These are phyloP conservation scores for Hypotaenidia philippensis DNA, from an alignment of 2,797 vertebrate genomes.

Conservation along the genomic window DNA sequence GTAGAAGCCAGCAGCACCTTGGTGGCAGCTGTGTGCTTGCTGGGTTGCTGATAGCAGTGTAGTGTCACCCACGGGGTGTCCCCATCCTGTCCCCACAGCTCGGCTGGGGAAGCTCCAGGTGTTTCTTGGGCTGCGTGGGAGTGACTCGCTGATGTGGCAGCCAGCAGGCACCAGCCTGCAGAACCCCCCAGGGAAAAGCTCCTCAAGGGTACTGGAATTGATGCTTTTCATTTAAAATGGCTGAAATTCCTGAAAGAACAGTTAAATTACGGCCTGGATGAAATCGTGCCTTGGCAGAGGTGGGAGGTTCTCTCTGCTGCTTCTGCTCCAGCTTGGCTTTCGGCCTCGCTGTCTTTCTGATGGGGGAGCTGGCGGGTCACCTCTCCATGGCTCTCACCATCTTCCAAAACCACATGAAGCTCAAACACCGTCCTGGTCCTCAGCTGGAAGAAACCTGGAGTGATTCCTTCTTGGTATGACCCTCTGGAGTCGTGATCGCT, in stretches of 20 bases:
- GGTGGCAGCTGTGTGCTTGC: background rate
- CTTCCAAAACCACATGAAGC: background rate
- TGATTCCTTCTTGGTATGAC: background rate
- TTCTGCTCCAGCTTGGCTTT: background rate
- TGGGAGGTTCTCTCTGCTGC: background rate
- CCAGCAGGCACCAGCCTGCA: background rate
- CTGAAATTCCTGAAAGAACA: background rate
- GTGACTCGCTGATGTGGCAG: accelerated
- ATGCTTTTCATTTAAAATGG: conserved; percentile 17
- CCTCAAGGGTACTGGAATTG: background rate
- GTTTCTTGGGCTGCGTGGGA: background rate
- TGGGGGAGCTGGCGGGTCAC: background rate
- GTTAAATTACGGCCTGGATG: conserved; percentile 8
- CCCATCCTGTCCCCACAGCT: accelerated
- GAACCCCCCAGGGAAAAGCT: background rate
- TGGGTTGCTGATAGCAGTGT: accelerated
- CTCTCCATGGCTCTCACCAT: background rate
- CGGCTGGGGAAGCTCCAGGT: accelerated
- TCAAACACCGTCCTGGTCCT: background rate
- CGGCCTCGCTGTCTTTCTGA: background rate
- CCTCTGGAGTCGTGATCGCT: background rate
- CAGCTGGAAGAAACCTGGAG: background rate
- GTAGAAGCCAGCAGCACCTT: background rate
- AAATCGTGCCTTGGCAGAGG: background rate
- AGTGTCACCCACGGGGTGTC: too few species aligned